A percentile compares a stretch with the other conserved stretches of the same genome.
phyloP scores from a whole-genome alignment of 2,888 invertebrate genomes.

The Gryllus longicercus region DNA sequence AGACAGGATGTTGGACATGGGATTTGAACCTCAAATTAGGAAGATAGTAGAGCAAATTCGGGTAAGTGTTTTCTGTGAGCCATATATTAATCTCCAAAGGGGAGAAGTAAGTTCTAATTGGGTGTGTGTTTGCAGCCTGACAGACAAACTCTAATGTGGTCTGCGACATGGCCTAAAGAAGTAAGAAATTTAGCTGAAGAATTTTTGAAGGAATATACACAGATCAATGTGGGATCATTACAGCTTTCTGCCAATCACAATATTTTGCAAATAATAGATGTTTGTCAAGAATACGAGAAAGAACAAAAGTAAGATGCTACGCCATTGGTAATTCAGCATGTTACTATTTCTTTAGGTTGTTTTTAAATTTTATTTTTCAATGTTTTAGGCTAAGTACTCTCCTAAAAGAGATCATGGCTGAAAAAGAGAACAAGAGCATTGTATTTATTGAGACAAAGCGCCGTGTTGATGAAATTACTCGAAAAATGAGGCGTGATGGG shows the following conservation, averaged over 20 bases:
- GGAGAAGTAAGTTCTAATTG: neutral
- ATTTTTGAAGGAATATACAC: constrained; percentile 91
- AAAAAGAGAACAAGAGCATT: constrained; percentile 93
- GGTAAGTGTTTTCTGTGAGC: constrained; percentile 43
- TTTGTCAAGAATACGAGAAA: constrained; percentile 93
- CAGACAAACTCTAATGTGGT: constrained; percentile 97
- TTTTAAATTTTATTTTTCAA: neutral
- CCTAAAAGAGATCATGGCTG: constrained; percentile 85
- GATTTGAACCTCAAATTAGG: constrained; percentile 95
- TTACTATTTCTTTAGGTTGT: neutral
- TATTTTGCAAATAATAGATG: constrained; percentile 86
- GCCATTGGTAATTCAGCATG: neutral
- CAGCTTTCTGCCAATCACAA: constrained; percentile 91
- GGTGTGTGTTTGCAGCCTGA: constrained; percentile 58
- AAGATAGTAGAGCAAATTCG: constrained; percentile 93
- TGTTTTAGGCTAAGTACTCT: constrained; percentile 61
- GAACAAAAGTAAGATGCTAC: constrained; percentile 63
- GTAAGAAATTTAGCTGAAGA: constrained; percentile 92
- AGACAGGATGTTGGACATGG: constrained; percentile 98
- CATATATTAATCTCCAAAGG: neutral
- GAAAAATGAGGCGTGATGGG: constrained; percentile 86
- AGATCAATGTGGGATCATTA: constrained; percentile 95
- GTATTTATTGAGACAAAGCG: constrained; percentile 98
- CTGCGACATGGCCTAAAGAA: constrained; percentile 99
- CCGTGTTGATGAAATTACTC: constrained; percentile 88